A percentile compares a stretch with the other conserved stretches of the same genome.
Conservation (phyloP, 2,113 vertebrate genomes). For the human region DNA sequence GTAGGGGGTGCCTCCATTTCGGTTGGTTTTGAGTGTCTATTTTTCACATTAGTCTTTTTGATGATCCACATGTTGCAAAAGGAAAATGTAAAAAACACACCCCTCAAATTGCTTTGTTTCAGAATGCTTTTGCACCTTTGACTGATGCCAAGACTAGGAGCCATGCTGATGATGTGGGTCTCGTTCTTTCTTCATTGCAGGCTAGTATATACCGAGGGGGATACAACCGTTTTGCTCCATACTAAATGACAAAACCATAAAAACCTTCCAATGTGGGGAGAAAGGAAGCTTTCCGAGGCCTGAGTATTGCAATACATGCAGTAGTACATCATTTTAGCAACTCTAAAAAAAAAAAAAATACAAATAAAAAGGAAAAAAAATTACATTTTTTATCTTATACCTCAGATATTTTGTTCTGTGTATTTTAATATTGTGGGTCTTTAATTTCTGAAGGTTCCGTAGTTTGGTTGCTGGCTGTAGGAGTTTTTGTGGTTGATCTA, state of each 20-base stretch:
- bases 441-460: conserved; percentile 96
- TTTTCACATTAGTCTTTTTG: conserved; percentile 79
- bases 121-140: conserved; percentile 98
- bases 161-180: conserved; percentile 97
- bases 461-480: conserved; percentile 95
- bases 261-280: conserved; percentile 93
- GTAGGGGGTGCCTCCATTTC: conserved; percentile 44
- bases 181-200: conserved; percentile 99
- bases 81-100: conserved; percentile 87
- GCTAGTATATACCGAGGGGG: conserved; percentile 99
- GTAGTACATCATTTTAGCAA: conserved; percentile 97
- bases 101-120: conserved; percentile 94
- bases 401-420: conserved; percentile 99
- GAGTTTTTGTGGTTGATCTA: conserved; percentile 95
- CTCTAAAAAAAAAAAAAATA: conserved; percentile 88
- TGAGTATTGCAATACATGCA: conserved; percentile 98
- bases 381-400: conserved; percentile 99
- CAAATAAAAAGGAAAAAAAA: conserved; percentile 77
- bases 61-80: conserved; percentile 84
- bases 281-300: conserved; percentile 94
- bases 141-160: conserved; percentile 99
- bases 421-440: conserved; percentile 99
- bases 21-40: conserved; percentile 68
- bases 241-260: conserved; percentile 95
- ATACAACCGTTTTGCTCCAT: conserved; percentile 99